Base-by-base conservation (phyloP, 2,888 invertebrate genomes). In the Desoria tigrina region DNA sequence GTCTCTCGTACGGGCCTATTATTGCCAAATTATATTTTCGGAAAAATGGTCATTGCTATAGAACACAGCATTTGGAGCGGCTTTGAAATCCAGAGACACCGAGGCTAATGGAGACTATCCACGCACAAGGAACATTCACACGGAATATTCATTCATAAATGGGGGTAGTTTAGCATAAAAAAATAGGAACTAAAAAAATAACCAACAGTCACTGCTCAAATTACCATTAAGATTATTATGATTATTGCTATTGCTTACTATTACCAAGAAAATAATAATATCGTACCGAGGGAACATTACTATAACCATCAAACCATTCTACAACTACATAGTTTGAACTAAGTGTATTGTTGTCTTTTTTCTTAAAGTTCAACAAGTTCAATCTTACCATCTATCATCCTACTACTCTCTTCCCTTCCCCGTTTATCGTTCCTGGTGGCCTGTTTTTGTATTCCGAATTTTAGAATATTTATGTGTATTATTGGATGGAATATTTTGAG, bases 101-200 rank as follows among this genome's bases (percentile, higher is more conserved):
- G 9, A 7, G n/a, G 49, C 39, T 32, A 68, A 68, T 49, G 68
- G 61, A 27, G 21, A 42, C 37, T 62, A 68, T 55, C 62, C 68
- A 68, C 65, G 68, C 65, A 68, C 62, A 54, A 57, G 16, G 59
- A 65, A 58, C 68, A 65, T 68, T 68, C 61, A 68, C 68, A 68
- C 65, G 65, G 58, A 65, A 59, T 60, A 60, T 60, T 60, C 60
- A 60, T 60, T 60, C 60, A 60, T 51, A 49, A 57, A 45, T 45
- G 45, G 45, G 45, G 21, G 45, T 45, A 45, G 21, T 45, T 56
- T 61, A 61, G 60, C 60, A 61, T 24, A 59, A 59, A 42, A 58
- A 61, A 32, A 32, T 32, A 32, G 6, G 6, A 32, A 32, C 4
- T 32, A 32, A 32, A 32, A 32, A 32, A 32, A 32, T 11, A 32